Percentiles rank a stretch among this genome's conserved stretches.
Evolutionary conservation across 2,797 vertebrate genomes (phyloP).

Genomic region (Karalla daura): DNA sequence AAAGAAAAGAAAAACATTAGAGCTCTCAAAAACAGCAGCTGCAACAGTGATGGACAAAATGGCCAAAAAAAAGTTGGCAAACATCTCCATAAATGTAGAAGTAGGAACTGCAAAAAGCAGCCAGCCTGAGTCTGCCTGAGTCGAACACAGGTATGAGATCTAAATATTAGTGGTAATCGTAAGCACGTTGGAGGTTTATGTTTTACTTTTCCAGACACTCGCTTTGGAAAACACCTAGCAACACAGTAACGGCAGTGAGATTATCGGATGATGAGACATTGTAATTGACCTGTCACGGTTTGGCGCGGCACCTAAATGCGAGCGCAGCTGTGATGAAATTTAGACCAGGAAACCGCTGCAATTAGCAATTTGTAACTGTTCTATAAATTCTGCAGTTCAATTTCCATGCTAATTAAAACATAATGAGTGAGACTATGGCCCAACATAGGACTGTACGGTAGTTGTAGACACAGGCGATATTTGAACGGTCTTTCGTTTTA

Average conservation of each 20-base stretch:
- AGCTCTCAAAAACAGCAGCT: neutral
- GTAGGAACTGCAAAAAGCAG: neutral
- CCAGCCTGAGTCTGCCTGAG: too few relatives aligned
- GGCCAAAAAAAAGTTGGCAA: too few relatives aligned
- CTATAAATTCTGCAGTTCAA: slow-evolving; percentile 28
- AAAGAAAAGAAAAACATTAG: too few relatives aligned
- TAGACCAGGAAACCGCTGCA: slow-evolving; percentile 44
- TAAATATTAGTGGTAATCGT: too few relatives aligned
- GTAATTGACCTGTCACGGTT: slow-evolving; percentile 57
- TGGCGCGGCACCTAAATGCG: slow-evolving; percentile 37
- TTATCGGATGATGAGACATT: slow-evolving; percentile 36
- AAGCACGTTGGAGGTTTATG: neutral
- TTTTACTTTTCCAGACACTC: neutral
- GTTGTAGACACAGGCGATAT: slow-evolving; percentile 27
- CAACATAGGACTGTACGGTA: slow-evolving; percentile 34
- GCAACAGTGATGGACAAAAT: slow-evolving; percentile 3
- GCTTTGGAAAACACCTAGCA: slow-evolving; percentile 12
- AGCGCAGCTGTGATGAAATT: slow-evolving; percentile 54
- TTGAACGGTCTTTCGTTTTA: slow-evolving; percentile 30
- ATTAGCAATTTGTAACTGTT: slow-evolving; percentile 28
- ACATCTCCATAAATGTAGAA: too few relatives aligned
- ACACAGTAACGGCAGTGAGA: slow-evolving; percentile 38
- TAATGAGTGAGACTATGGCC: slow-evolving; percentile 33
- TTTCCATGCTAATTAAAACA: slow-evolving; percentile 45
- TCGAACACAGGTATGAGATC: too few relatives aligned